Base-by-base conservation (phyloP, 2,888 invertebrate species). In the Rhodophaea formosa region DNA sequence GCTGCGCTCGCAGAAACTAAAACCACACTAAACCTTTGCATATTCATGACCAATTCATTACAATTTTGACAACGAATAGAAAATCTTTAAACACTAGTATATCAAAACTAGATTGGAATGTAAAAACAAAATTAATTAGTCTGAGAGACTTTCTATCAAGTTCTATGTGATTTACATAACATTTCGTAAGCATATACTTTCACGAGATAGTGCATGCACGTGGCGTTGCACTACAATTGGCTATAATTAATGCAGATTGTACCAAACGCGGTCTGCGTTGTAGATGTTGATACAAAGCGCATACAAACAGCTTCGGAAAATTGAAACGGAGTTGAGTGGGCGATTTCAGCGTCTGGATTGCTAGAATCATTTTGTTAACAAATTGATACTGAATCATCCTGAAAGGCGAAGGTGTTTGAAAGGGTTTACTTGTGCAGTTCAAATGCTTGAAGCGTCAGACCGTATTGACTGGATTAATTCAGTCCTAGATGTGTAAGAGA, bases 221-320 rank as follows among this genome's bases (percentile, higher is more conserved):
- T 15, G 44, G 53, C 53, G 53, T 53, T 53, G 53, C 53, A 53
- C 44, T 44, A 53, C 43, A 53, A 53, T 44, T 53, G 43, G 30
- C 53, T 15, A 53, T 53, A 53, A 53, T 53, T 53, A 53, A 53
- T 53, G 53, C 53, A 53, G 53, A 53, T 53, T 53, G 43, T 53
- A 23, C 29, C 15, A 23, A 43, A 17, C 53, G n/a, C 7, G 17
- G 15, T 15, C 51, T 1, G 51, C 16, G 51, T 51, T 51, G 16
- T 51, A 17, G 51, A 51, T 51, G 51, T 35, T 51, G 35, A 49
- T 35, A 35, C 51, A 51, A 51, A 51, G 51, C 51, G 35, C 43
- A 53, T 29, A 44, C 44, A 53, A 44, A 43, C 44, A 12, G 53
- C 30, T 53, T 44, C 30, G 43, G 53, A 44, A 43, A 53, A 53